Percentiles rank a stretch among this genome's conserved stretches.
These are phyloP conservation scores for Cataglyphis altisquamis DNA, from an alignment of 2,888 invertebrate species.

Conservation along the genomic window DNA sequence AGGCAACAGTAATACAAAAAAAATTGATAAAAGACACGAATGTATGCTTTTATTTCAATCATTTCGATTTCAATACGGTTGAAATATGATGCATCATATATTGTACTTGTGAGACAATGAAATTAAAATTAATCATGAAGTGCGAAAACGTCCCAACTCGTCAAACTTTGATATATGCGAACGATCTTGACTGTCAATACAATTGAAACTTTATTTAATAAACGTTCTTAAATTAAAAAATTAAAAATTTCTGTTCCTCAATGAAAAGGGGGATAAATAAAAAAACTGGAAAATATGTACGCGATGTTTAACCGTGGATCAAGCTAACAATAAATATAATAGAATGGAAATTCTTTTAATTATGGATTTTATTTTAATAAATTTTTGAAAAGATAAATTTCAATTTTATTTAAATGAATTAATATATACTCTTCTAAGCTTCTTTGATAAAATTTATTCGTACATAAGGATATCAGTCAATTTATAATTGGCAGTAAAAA, in stretches of 20 bases:
- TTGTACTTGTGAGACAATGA: neutral
- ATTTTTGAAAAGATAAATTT: neutral
- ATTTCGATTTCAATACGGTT: neutral
- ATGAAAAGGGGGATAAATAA: neutral
- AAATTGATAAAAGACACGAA: slow-evolving; percentile 39
- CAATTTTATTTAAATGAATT: neutral
- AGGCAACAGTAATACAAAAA: slow-evolving; percentile 8
- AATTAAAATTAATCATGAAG: slow-evolving; percentile 23
- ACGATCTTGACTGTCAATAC: neutral
- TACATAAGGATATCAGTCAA: neutral
- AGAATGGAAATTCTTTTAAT: neutral
- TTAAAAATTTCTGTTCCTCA: slow-evolving; percentile 2
- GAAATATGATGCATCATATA: slow-evolving; percentile 9
- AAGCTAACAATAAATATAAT: neutral
- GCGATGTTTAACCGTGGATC: neutral
- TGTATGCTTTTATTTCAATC: slow-evolving; percentile 21
- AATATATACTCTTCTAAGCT: neutral
- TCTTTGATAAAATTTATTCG: slow-evolving; percentile 1
- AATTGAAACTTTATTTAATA: slow-evolving; percentile 10
- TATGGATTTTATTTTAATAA: neutral
- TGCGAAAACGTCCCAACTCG: neutral
- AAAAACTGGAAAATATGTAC: neutral
- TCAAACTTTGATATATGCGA: neutral
- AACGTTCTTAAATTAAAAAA: slow-evolving; percentile 2
- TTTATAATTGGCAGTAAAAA: neutral